phyloP scores from a whole-genome alignment of 2,797 vertebrate genomes.

The Epinephelus malabaricus region DNA sequence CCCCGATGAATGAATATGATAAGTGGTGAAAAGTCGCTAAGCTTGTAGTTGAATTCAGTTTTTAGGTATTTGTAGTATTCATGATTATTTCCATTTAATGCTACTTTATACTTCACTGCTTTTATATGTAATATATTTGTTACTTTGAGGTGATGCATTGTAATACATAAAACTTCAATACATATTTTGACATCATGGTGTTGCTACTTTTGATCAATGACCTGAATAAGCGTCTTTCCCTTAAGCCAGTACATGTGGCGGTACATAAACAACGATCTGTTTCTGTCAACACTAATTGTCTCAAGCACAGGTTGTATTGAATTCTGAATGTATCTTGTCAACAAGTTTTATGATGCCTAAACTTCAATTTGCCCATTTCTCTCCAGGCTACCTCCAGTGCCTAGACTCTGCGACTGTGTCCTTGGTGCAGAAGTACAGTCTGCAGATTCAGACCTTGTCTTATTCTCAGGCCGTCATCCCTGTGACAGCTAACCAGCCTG shows the following conservation, averaged over 20 bases:
- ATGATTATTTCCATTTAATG: no score
- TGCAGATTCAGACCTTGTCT: constrained; percentile 91
- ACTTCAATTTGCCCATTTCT: constrained; percentile 6
- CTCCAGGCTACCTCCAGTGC: constrained; percentile 91
- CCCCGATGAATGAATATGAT: background rate
- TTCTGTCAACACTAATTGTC: background rate
- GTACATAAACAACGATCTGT: background rate
- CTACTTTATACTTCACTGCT: background rate
- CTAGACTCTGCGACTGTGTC: constrained; percentile 81
- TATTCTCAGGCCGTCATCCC: constrained; percentile 87
- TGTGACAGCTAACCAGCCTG: constrained; percentile 76
- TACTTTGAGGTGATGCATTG: background rate
- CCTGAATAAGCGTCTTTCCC: background rate
- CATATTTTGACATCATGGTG: background rate
- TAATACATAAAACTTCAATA: background rate
- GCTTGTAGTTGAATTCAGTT: background rate
- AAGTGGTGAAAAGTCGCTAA: background rate
- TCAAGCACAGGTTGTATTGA: background rate
- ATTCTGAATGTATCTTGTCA: background rate
- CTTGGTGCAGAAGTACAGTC: constrained; percentile 83
- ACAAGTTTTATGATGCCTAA: background rate
- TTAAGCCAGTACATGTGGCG: background rate
- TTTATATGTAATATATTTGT: background rate
- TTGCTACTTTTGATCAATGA: background rate
- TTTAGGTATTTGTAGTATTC: background rate